Evolutionary conservation across 2,797 vertebrate species (phyloP), one percentile per base, ranked within the genome.

Genomic region (Gastrophryne carolinensis): DNA sequence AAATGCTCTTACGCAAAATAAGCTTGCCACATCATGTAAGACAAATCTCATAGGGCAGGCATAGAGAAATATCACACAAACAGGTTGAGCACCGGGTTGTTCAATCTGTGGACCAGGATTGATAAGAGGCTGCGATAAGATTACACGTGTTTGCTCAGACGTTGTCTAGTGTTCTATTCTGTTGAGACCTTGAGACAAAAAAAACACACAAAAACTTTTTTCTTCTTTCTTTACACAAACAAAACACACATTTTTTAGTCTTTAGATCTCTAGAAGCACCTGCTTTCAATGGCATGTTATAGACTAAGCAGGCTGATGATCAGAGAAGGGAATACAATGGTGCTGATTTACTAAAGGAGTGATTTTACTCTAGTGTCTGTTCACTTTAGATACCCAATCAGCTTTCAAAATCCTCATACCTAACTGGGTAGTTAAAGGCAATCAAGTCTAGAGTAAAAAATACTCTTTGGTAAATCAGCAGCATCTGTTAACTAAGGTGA

Each of bases 121-220:
- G 75, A 78, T 72, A 78, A 72, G 68, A 23, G n/a, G 44, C 54
- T 23, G 23, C 27, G 75, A 78, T 78, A 66, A 72, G 75, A 78
- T 68, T 72, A 72, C 17, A 41, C 12, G 39, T 78, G 61, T 78
- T 71, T 78, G 68, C 75, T 19, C 62, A 78, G 75, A 78, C 75
- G 64, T 23, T 65, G 68, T 72, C 67, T 78, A 63, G 49, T 64
- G 70, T 64, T 71, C 57, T n/a, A 71, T 71, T 78, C 52, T 56
- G 52, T 57, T 34, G 52, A 60, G 68, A 78, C 75, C 75, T 78
- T 78, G 67, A 69, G 57, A 78, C 26, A 60, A 58, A 67, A 32
- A 37, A n/a, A 58, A 58, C 4, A 75, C 24, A n/a, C 4, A 75
- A 32, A n/a, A 3, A n/a, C 62, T 5, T 49, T 27, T 30, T 15